A percentile compares a stretch with the other conserved stretches of the same genome.
Evolutionary conservation across 2,113 vertebrate genomes (phyloP).

Genomic region (Ornithorhynchus anatinus): DNA sequence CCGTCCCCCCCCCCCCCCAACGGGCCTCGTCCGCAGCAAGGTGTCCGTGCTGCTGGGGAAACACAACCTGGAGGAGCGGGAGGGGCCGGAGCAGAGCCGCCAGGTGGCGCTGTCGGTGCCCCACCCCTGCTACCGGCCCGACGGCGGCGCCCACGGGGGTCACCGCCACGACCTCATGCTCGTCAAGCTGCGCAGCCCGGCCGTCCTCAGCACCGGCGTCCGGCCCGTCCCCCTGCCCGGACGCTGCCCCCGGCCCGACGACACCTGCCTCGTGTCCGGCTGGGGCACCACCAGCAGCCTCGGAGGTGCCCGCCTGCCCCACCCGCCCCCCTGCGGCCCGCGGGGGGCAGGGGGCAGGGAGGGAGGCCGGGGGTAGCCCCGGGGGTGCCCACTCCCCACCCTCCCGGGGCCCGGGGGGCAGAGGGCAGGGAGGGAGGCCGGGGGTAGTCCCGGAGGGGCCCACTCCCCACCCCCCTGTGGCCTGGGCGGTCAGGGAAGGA

Average conservation of each 20-base stretch:
- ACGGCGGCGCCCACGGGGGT: accelerated
- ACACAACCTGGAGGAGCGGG: slow-evolving; percentile 46
- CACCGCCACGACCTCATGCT: slow-evolving; percentile 56
- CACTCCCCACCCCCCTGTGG: too few species aligned
- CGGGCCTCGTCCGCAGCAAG: not conserved
- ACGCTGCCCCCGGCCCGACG: slow-evolving; percentile 54
- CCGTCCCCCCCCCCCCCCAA: not conserved
- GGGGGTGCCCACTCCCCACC: too few species aligned
- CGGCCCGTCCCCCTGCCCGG: slow-evolving; percentile 56
- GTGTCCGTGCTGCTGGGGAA: slow-evolving; percentile 66
- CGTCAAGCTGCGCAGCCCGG: slow-evolving; percentile 39
- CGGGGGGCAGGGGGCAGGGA: too few species aligned
- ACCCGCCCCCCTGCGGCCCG: slow-evolving; percentile 52
- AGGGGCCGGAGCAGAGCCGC: slow-evolving; percentile 58
- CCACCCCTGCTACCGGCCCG: slow-evolving; percentile 65
- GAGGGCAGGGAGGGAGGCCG: too few species aligned
- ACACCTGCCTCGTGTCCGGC: slow-evolving; percentile 67
- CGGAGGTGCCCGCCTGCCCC: slow-evolving; percentile 57
- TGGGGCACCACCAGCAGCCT: slow-evolving; percentile 64
- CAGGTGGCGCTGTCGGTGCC: slow-evolving; percentile 42
- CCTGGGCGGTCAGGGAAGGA: too few species aligned
- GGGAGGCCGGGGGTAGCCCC: too few species aligned
- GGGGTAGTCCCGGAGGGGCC: too few species aligned
- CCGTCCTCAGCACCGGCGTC: slow-evolving; percentile 39
- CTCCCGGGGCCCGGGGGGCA: too few species aligned